A percentile compares a stretch with the other conserved stretches of the same genome.
Evolutionary conservation across 2,888 invertebrate species (phyloP).

Genomic region (Lasius platythorax): DNA sequence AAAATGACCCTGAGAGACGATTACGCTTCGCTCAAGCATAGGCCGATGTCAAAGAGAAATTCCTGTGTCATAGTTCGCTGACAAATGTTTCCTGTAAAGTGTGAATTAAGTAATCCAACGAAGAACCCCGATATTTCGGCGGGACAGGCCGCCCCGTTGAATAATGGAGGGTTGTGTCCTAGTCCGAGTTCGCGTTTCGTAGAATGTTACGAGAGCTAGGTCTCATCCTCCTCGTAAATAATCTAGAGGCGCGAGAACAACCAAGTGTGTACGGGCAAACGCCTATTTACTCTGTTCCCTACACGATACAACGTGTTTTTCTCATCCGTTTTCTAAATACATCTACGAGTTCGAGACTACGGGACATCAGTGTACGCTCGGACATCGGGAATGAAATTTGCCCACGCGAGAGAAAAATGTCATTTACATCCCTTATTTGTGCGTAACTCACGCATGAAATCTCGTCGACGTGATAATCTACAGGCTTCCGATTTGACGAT

Average conservation of each 20-base stretch:
- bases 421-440: neutral
- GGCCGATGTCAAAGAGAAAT: neutral
- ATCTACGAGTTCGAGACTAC: neutral
- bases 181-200: constrained; percentile 46
- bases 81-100: constrained; percentile 42
- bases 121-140: constrained; percentile 8
- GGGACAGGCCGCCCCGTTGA: constrained; percentile 54
- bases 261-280: constrained; percentile 34
- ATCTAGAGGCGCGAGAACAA: constrained; percentile 56
- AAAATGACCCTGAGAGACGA: constrained; percentile 24
- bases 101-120: constrained; percentile 51
- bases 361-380: too few species aligned
- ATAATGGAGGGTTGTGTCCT: constrained; percentile 66
- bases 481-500: neutral
- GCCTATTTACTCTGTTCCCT: constrained; percentile 51
- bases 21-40: neutral
- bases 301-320: constrained; percentile 14
- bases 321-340: neutral
- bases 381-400: neutral
- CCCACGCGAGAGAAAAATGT: neutral
- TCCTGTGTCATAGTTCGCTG: constrained; percentile 1
- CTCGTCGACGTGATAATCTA: neutral
- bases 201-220: constrained; percentile 39
- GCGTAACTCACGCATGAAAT: neutral
- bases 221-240: constrained; percentile 69